Percentiles rank a stretch among this genome's conserved stretches.
Conservation (phyloP, 2,113 vertebrate genomes). For the Sorex araneus region DNA sequence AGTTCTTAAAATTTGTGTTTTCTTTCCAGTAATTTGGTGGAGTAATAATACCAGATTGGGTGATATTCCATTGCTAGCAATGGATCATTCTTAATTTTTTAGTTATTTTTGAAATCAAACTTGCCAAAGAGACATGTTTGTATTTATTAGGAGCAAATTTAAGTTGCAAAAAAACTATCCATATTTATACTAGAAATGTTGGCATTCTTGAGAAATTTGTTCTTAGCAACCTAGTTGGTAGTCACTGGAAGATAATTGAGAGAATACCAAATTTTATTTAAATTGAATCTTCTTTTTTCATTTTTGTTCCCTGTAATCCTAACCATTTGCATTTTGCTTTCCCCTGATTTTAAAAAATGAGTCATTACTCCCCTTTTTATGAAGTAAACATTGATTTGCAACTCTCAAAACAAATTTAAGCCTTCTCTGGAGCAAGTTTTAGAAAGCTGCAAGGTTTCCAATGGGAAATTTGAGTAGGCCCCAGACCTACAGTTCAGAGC, state of each 20-base stretch:
- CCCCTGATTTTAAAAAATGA: conserved; percentile 56
- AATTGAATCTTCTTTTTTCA: conserved; percentile 24
- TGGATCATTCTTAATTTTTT: conserved; percentile 71
- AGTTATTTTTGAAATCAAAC: conserved; percentile 71
- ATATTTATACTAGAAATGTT: conserved; percentile 70
- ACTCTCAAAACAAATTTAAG: conserved; percentile 72
- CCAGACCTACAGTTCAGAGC: background rate
- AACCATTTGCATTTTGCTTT: conserved; percentile 40
- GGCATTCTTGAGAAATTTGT: conserved; percentile 72
- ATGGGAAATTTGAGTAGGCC: conserved; percentile 45
- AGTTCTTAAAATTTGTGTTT: conserved; percentile 73
- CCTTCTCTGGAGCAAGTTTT: conserved; percentile 43
- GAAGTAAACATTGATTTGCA: conserved; percentile 72
- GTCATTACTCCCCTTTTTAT: conserved; percentile 68
- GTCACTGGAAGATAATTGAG: conserved; percentile 54
- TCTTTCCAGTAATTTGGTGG: conserved; percentile 48
- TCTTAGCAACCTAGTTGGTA: conserved; percentile 70
- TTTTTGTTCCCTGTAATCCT: conserved; percentile 53
- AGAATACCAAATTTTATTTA: conserved; percentile 48
- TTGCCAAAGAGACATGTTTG: conserved; percentile 43
- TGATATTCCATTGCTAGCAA: conserved; percentile 61
- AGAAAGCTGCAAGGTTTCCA: conserved; percentile 3
- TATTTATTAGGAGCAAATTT: conserved; percentile 71
- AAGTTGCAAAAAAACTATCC: conserved; percentile 57
- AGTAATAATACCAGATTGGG: conserved; percentile 29